These are phyloP conservation scores for Boloria euphrosyne DNA, from an alignment of 2,888 invertebrate species.

Conservation along the genomic window DNA sequence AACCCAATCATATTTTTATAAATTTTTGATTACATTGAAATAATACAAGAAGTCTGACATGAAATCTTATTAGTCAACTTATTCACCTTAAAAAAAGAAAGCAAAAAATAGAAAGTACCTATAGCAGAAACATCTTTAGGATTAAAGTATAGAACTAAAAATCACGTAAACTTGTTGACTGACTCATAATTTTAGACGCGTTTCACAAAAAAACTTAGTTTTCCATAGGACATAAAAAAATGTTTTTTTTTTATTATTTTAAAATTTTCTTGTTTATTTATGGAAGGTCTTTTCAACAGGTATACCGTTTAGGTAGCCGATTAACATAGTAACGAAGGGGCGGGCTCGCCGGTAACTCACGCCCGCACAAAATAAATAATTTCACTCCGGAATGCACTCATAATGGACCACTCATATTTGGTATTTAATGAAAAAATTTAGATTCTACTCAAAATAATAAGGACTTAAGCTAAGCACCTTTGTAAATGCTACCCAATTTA, in stretches of 20 bases:
- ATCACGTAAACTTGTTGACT: no score
- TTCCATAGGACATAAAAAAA: no score
- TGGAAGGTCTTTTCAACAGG: constrained; percentile 46
- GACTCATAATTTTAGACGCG: no score
- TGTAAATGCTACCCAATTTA: not conserved
- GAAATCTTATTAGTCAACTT: no score
- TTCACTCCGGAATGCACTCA: constrained; percentile 59
- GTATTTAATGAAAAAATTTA: constrained; percentile 26
- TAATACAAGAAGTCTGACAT: no score
- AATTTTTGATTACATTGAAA: not conserved
- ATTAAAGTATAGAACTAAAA: no score
- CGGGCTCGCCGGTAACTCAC: constrained; percentile 74
- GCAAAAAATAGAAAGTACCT: no score
- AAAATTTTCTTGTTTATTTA: constrained; percentile 24
- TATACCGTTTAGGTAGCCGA: constrained; percentile 59
- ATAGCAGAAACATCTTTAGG: no score
- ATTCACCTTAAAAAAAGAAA: no score
- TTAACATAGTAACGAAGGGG: constrained; percentile 81
- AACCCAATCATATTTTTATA: not conserved
- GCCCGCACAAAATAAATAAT: constrained; percentile 78
- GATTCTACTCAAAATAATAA: constrained; percentile 33
- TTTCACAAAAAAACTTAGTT: no score
- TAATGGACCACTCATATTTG: constrained; percentile 53
- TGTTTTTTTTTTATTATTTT: not conserved
- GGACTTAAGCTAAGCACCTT: not conserved